Base-by-base conservation (phyloP, 2,888 invertebrate species). In the Sinhomidia bicolor region DNA sequence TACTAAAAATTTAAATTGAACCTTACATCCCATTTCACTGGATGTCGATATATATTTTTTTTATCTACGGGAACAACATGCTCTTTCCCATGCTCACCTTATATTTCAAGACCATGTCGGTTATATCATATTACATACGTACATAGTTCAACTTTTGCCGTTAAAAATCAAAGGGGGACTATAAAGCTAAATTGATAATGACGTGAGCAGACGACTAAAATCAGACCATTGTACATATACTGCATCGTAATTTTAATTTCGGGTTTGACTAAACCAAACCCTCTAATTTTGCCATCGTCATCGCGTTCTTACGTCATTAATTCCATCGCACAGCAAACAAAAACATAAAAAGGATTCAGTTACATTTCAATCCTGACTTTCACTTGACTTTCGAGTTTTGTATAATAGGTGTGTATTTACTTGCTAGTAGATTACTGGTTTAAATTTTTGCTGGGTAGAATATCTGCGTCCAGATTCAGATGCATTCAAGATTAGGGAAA, bases 251-350 rank as follows among this genome's bases (percentile, higher is more conserved):
- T 62, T 68, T 17, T 68, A 68, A 32, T 68, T 68, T 68, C 36
- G 4, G n/a, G 36, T 68, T 36, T 68, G 68, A 14, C n/a, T 10
- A 47, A 14, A 14, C 36, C 6, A 3, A 9, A 32, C 47, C 23
- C 74, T 74, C 47, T 23, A 74, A 74, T 74, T 74, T 74, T 26
- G 10, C 23, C 44, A 12, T 20, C 36, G 23, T 71, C 44, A 1
- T 71, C 3, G 32, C 14, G n/a, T n/a, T 65, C 62, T 20, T 74
- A 47, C 74, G 74, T 74, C 74, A 74, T 74, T 47, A 74, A 20
- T 47, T 23, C 74, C 23, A 1, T n/a, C n/a, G n/a, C n/a, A n/a
- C n/a, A n/a, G n/a, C n/a, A n/a, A n/a, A n/a, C 9, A 23, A 14
- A 47, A 17, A 36, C 7, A 32, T n/a, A n/a, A n/a, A n/a, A 68